Conservation (phyloP, 2,113 vertebrate species). For the Spermophilus dauricus region DNA sequence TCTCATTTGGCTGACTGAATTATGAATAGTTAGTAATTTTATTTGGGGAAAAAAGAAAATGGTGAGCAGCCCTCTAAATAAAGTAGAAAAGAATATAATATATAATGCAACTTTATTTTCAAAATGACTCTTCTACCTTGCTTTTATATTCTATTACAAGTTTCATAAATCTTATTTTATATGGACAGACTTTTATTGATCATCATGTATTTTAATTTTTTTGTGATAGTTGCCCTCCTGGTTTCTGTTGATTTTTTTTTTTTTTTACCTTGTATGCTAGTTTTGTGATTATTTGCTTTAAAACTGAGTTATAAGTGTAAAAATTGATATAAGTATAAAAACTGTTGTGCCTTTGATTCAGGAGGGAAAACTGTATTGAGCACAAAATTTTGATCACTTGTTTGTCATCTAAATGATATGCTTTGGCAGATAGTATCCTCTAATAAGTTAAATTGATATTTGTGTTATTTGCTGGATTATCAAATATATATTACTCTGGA, state of each 20-base stretch:
- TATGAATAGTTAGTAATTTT: conserved; percentile 40
- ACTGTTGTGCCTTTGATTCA: not conserved
- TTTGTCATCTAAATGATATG: not conserved
- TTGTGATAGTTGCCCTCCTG: not conserved
- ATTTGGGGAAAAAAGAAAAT: not conserved
- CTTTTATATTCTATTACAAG: not conserved
- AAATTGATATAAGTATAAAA: not conserved
- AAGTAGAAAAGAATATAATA: not conserved
- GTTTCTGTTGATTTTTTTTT: conserved; percentile 17
- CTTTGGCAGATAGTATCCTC: not conserved
- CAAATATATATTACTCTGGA: not conserved
- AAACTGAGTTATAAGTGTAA: not conserved
- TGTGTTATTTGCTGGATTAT: conserved; percentile 39
- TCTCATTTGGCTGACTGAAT: not conserved
- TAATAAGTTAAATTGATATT: not conserved
- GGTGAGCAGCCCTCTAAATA: not conserved
- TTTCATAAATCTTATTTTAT: conserved; percentile 12
- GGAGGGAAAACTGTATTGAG: not conserved
- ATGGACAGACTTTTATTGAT: not conserved
- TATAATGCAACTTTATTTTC: conserved; percentile 25
- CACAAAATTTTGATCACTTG: not conserved
- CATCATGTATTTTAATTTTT: not conserved
- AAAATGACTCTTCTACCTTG: not conserved
- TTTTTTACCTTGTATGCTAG: not conserved
- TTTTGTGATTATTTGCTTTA: conserved; percentile 1